These are phyloP conservation scores for Hybos culiciformis DNA, from an alignment of 2,888 invertebrate species.

Conservation along the genomic window DNA sequence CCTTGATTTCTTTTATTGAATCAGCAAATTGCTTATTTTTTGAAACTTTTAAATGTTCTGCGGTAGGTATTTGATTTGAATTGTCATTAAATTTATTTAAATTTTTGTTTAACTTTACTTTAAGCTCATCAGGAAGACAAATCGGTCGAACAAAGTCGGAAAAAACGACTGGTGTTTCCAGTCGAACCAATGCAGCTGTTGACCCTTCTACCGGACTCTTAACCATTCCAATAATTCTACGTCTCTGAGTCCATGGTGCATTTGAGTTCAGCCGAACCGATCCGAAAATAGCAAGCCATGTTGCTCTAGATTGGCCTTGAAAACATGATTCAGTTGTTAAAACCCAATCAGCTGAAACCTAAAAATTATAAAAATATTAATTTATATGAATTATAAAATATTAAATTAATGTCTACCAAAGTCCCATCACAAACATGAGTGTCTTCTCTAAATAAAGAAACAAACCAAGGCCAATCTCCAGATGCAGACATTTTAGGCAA, in stretches of 20 bases:
- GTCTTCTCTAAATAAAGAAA: constrained; percentile 65
- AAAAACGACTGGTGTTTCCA: constrained; percentile 58
- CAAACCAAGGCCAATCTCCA: constrained; percentile 91
- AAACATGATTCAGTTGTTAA: constrained; percentile 80
- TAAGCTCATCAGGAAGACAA: constrained; percentile 53
- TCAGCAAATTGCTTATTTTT: neutral
- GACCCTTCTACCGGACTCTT: constrained; percentile 84
- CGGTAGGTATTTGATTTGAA: constrained; percentile 26
- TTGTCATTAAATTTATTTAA: constrained; percentile 19
- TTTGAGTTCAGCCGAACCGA: constrained; percentile 61
- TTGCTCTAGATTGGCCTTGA: constrained; percentile 74
- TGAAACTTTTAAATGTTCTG: constrained; percentile 25
- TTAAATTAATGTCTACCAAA: constrained; percentile 38
- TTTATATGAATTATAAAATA: neutral
- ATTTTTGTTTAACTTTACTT: constrained; percentile 22
- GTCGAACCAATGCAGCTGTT: constrained; percentile 63
- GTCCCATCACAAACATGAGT: constrained; percentile 83
- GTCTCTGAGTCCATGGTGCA: constrained; percentile 78
- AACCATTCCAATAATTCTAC: constrained; percentile 71
- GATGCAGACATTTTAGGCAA: constrained; percentile 60
- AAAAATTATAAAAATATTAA: neutral
- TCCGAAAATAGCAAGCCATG: constrained; percentile 72
- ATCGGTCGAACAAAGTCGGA: constrained; percentile 76
- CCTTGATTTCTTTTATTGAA: constrained; percentile 28
- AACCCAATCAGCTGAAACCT: constrained; percentile 61